Evolutionary conservation across 2,113 vertebrate species (phyloP), one percentile per base, ranked within the genome.

Genomic region (Grallaria varia): DNA sequence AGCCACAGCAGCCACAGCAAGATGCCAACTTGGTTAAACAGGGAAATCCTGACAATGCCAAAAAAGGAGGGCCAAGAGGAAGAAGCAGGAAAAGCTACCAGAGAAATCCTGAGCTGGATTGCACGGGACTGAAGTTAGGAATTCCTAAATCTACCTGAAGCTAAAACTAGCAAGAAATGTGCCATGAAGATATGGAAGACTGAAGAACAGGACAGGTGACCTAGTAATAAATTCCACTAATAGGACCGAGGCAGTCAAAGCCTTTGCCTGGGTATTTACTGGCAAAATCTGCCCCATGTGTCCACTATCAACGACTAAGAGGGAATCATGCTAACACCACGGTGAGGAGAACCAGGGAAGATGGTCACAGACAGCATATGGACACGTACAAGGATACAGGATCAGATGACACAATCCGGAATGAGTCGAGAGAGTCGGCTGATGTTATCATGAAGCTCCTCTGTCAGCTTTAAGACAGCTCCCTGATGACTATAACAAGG

Each of bases 321-420:
- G 13, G 10, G 22, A 63, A 72, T 59, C 0, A 1, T 39, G 33
- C 25, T 23, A 69, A 40, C 8, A 66, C 1, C 18, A 25, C 35
- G 19, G 14, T 6, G 8, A 71, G 56, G 27, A 71, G 21, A 12
- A 56, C 15, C 17, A 79, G 30, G 31, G 7, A 55, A 72, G 37
- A 31, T 4, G 6, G 53, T 22, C 53, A 68, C 7, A 31, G 2
- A 18, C 28, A 93, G 42, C 45, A 58, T 56, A 0, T 47, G 37
- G 72, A 47, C 27, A 18, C 0, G 1, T 10, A 13, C 23, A 20
- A 5, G 0, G 28, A n/a, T 5, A 40, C 2, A 1, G 22, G 15
- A 72, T 22, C 12, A 40, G 33, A 67, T 8, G 19, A 40, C 40
- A 50, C 3, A 3, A 2, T 37, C 7, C 4, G 0, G 4, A 56